These are phyloP conservation scores for Hestina assimilis DNA, from an alignment of 1,140 invertebrate species.

Conservation along the genomic window DNA sequence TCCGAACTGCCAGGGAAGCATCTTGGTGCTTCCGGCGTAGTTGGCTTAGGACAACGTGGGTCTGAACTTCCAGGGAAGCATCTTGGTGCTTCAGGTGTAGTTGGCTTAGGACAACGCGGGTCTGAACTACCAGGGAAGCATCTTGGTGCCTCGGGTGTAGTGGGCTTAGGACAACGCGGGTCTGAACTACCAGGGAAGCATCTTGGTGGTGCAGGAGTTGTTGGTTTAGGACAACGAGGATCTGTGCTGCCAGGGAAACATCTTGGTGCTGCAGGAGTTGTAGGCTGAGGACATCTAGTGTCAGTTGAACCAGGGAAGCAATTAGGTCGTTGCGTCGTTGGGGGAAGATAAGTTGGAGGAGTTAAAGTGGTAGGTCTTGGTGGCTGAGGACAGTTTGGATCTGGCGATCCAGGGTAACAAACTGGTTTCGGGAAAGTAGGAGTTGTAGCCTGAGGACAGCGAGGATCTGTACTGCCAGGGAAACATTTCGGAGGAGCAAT, in stretches of 20 bases:
- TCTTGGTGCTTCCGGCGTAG: not conserved
- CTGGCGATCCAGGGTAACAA: conserved; percentile 48
- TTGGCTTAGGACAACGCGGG: conserved; percentile 4
- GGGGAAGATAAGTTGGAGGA: conserved; percentile 22
- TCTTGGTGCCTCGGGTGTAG: not conserved
- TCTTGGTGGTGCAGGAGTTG: not conserved
- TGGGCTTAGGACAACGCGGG: not conserved
- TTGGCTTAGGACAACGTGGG: conserved; percentile 3
- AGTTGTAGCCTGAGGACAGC: conserved; percentile 42
- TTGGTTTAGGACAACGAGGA: conserved; percentile 18
- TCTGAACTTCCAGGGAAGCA: conserved; percentile 3
- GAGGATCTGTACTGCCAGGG: conserved; percentile 49
- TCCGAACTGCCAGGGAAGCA: conserved; percentile 4
- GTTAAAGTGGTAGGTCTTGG: conserved; percentile 13
- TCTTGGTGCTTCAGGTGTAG: not conserved
- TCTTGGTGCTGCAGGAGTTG: conserved; percentile 27
- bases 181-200: conserved; percentile 1
- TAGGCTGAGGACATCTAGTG: not conserved
- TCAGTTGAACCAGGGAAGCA: not conserved
- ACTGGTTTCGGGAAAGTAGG: conserved; percentile 9
- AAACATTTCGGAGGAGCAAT: conserved; percentile 37
- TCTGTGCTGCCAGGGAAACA: conserved; percentile 52
- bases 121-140: conserved; percentile 4
- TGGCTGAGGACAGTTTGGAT: conserved; percentile 54
- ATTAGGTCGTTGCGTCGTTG: too few species aligned